Base-by-base conservation (phyloP, 1,140 invertebrate genomes). In the Megalonaias nervosa region DNA sequence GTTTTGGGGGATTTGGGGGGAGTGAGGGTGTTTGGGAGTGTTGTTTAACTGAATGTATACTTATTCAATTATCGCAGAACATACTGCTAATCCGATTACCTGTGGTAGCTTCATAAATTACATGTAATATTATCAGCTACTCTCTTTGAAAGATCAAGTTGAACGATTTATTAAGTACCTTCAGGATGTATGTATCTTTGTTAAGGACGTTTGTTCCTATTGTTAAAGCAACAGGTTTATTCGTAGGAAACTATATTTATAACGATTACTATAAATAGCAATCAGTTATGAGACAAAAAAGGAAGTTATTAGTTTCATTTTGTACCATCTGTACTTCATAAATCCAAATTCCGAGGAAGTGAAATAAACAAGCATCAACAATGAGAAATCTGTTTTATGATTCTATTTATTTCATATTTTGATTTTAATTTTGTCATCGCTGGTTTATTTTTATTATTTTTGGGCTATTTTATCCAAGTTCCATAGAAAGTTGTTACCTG, bases 401-500 rank as follows among this genome's bases (percentile, higher is more conserved):
- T 16, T n/a, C 11, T 11, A 61, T 26, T 71, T 26, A 3, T 17
- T 21, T 23, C 21, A 17, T n/a, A 14, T 15, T 31, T 61, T 16
- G 16, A 38, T 2, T 55, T 26, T 55, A 61, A n/a, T 17, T 31
- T 26, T 9, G 38, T 15, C 21, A 21, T 16, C 5, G 59, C 21
- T 19, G 0, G 21, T n/a, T 31, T 26, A 31, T 14, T 26, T 60
- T 19, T 12, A 59, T 16, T 13, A 9, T 14, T 23, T 48, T 26
- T 23, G 16, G 58, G 19, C 23, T 21, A 60, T 71, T 19, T 21
- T 61, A 48, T 6, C n/a, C 15, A 19, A 38, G 38, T 17, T n/a
- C 9, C 4, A 60, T 12, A 13, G 19, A 21, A 21, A n/a, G 3
- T 26, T 64, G 94, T 68, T 94, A 93, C 83, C 91, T 92, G 67